Percentiles rank a stretch among this genome's conserved stretches.
Conservation (phyloP, 2,888 invertebrate genomes). For the Cryptops parisi region DNA sequence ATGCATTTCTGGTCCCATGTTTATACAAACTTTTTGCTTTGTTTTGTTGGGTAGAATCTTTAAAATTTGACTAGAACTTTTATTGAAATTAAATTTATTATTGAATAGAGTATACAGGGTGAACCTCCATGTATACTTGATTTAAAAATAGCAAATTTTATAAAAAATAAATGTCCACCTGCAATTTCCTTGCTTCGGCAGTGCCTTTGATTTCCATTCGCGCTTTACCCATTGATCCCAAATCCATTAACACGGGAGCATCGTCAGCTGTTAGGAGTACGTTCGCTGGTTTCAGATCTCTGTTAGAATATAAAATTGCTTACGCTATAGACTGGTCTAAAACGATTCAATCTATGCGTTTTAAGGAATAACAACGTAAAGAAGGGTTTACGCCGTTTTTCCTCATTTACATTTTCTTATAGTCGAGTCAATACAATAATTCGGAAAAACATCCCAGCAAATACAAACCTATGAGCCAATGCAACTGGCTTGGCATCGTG, state of each 20-base stretch:
- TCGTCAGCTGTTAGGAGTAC: slow-evolving; percentile 54
- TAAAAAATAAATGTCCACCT: slow-evolving; percentile 23
- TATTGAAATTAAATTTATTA: no score
- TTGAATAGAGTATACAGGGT: background rate
- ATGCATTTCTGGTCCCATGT: no score
- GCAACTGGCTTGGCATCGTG: slow-evolving; percentile 57
- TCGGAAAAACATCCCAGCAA: background rate
- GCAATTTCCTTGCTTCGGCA: slow-evolving; percentile 29
- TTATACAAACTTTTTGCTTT: no score
- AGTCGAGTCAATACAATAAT: background rate
- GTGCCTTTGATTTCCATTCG: slow-evolving; percentile 30
- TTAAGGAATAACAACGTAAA: no score
- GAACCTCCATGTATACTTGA: background rate
- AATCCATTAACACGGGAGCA: slow-evolving; percentile 64
- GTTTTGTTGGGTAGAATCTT: no score
- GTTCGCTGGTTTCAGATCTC: slow-evolving; percentile 76
- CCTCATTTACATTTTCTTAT: no score
- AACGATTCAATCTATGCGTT: no score
- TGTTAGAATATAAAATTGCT: no score
- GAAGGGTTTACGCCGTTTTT: no score
- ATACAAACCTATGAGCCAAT: slow-evolving; percentile 45
- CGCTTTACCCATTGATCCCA: slow-evolving; percentile 43
- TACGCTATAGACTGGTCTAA: no score
- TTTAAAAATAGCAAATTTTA: background rate
- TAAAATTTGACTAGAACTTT: no score